Evolutionary conservation across 1,140 invertebrate genomes (phyloP).

Genomic region (Calephelis nemesis): DNA sequence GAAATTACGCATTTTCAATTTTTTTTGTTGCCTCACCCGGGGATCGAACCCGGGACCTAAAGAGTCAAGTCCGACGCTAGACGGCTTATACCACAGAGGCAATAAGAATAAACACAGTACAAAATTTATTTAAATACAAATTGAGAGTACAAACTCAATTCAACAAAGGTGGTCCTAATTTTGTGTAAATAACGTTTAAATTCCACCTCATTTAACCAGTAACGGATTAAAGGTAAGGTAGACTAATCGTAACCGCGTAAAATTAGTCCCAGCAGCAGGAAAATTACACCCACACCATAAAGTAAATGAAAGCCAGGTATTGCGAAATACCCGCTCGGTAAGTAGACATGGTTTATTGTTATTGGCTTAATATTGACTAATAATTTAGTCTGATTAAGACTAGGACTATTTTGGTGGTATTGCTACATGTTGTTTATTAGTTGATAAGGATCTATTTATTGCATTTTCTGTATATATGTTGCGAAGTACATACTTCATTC

Average conservation of each 20-base stretch:
- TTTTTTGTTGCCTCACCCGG: too few species aligned
- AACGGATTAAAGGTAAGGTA: neutral
- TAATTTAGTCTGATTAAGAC: constrained; percentile 17
- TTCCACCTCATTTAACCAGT: constrained; percentile 3
- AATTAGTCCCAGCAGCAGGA: neutral
- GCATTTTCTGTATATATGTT: neutral
- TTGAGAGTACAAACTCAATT: too few species aligned
- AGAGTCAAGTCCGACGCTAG: too few species aligned
- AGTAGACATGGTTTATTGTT: constrained; percentile 15
- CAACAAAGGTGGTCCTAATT: neutral
- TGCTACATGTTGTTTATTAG: neutral
- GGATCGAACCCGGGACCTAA: too few species aligned
- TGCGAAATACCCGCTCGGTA: neutral
- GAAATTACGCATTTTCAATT: too few species aligned
- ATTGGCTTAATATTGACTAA: constrained; percentile 14
- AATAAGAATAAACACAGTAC: too few species aligned
- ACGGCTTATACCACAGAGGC: too few species aligned
- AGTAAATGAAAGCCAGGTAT: neutral
- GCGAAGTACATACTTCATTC: neutral
- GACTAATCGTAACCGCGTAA: neutral
- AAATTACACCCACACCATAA: constrained; percentile 1
- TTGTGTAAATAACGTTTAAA: constrained; percentile 1
- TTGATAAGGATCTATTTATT: neutral
- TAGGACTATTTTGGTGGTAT: constrained; percentile 13
- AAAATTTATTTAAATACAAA: too few species aligned